A percentile compares a stretch with the other conserved stretches of the same genome.
phyloP scores from a whole-genome alignment of 2,113 vertebrate species.

The Typhlomys cinereus region DNA sequence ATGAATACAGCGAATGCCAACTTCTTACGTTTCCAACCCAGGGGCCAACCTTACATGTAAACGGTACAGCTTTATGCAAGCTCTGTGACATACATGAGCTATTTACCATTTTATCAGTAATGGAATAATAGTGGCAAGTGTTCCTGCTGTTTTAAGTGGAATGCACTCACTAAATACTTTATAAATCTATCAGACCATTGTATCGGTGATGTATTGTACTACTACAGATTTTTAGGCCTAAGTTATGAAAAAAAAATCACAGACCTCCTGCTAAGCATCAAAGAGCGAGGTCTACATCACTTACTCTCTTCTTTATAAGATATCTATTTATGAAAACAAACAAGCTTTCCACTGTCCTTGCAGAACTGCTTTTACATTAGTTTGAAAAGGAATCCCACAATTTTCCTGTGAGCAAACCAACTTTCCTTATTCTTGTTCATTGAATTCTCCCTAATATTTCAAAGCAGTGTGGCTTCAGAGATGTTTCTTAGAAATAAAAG shows the following conservation, averaged over 20 bases:
- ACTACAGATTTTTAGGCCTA: constrained; percentile 74
- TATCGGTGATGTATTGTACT: constrained; percentile 82
- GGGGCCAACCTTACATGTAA: constrained; percentile 80
- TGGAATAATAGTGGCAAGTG: constrained; percentile 85
- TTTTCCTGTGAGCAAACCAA: constrained; percentile 54
- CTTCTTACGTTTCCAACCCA: constrained; percentile 63
- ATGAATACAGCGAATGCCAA: constrained; percentile 80
- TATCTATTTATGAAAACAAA: constrained; percentile 78
- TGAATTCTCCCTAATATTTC: constrained; percentile 65
- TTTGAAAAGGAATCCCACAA: constrained; percentile 2
- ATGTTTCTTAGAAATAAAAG: not conserved
- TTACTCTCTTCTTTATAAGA: constrained; percentile 58
- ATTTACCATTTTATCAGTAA: constrained; percentile 87
- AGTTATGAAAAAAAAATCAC: constrained; percentile 77
- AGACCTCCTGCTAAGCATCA: constrained; percentile 74
- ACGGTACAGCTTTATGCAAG: constrained; percentile 80
- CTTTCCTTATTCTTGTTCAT: constrained; percentile 55
- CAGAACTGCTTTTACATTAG: constrained; percentile 45
- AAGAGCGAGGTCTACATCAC: constrained; percentile 65
- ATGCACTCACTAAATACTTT: constrained; percentile 82
- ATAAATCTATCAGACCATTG: constrained; percentile 80
- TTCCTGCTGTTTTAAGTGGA: constrained; percentile 82
- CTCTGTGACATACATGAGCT: constrained; percentile 82
- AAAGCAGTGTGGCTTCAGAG: constrained; percentile 50
- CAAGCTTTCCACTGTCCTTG: constrained; percentile 47